Percentiles rank a stretch among this genome's conserved stretches.
phyloP scores from a whole-genome alignment of 92 coral and sea anemone species.

The Epizoanthus stellaris region DNA sequence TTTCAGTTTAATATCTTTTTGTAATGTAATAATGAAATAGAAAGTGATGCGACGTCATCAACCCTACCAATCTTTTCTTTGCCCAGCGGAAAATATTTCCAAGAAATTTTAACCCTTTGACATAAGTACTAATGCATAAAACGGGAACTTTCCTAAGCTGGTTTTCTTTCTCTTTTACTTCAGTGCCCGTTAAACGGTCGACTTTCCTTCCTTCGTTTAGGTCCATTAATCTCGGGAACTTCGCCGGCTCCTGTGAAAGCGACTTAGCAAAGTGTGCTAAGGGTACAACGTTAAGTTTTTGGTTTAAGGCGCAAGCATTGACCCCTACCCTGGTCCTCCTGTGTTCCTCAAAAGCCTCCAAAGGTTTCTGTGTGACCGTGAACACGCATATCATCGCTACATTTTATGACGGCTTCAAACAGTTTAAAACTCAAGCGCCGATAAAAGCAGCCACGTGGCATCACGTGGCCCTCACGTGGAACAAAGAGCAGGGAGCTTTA shows the following conservation, averaged over 20 bases:
- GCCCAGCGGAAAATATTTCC: no score
- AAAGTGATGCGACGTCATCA: no score
- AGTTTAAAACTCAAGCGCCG: not conserved
- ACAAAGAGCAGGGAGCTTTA: not conserved
- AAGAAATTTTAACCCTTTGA: no score
- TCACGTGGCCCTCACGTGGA: constrained; percentile 25
- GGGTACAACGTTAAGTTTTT: constrained; percentile 7
- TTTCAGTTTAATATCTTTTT: no score
- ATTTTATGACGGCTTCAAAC: not conserved
- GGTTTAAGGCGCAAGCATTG: constrained; percentile 6
- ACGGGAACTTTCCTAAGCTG: no score
- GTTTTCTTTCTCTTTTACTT: no score
- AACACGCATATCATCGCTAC: not conserved
- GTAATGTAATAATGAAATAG: no score
- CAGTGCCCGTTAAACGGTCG: no score
- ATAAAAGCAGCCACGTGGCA: constrained; percentile 13
- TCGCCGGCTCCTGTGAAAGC: constrained; percentile 29
- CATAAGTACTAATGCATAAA: no score
- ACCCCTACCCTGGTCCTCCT: not conserved
- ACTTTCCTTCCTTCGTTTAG: not conserved
- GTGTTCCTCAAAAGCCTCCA: constrained; percentile 1
- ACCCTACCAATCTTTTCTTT: no score
- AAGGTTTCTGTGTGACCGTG: not conserved
- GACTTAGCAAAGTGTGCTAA: constrained; percentile 5
- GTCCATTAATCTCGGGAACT: constrained; percentile 14